Evolutionary conservation across 2,888 invertebrate genomes (phyloP), one percentile per base, ranked within the genome.

Genomic region (Heteromyza rotundicornis): DNA sequence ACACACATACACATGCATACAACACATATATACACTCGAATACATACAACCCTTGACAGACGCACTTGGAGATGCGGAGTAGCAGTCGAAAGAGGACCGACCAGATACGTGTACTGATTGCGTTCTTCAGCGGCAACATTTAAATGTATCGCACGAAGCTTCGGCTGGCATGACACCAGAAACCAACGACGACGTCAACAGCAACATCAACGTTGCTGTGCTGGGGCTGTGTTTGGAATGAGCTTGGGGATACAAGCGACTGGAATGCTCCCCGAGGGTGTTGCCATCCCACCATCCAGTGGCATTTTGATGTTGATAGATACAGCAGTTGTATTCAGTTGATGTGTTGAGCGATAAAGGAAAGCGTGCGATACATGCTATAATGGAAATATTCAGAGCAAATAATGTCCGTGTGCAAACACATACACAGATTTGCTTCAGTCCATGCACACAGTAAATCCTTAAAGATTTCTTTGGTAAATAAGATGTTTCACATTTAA

Each of bases 371-470:
- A 73, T 74, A 71, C 73, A 74, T 70, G 74, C 71, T 74, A 71
- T 74, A 74, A 74, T 74, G 75, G n/a, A 75, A 74, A 74, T 73
- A 73, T 75, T 74, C 71, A 75, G 68, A 72, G 72, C 74, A 70
- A 71, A 74, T 75, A 72, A 75, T 72, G 71, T 71, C 66, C 64
- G 59, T 19, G 16, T 40, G 40, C 40, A 8, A 32, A 8, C 35
- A 53, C 47, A 20, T 32, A n/a, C 51, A 55, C 22, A 55, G 10
- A 40, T 27, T 17, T 17, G 32, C n/a, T n/a, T 32, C 5, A 27
- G 10, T 40, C 40, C 40, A 40, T 40, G 40, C 40, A 40, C 40
- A 14, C 16, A 10, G 40, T n/a, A 7, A 40, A 40, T 10, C 40
- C 12, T 27, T 27, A n/a, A n/a, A n/a, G n/a, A n/a, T n/a, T n/a